Base-by-base conservation (phyloP, 2,797 vertebrate genomes). In the Cossypha polioptera region DNA sequence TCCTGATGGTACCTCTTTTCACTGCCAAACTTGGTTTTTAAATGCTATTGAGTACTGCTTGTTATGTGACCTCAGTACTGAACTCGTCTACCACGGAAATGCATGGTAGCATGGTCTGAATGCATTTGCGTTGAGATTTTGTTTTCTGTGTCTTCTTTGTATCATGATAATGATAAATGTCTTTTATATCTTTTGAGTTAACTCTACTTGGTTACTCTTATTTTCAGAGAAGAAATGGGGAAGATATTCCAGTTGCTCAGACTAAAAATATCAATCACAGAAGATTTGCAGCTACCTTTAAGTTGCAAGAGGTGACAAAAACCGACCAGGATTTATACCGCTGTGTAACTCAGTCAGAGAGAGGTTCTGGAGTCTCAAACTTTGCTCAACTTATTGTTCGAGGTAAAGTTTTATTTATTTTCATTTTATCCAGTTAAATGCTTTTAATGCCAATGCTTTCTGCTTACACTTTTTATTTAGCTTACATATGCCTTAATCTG, bases 211-310 rank as follows among this genome's bases (percentile, higher is more conserved):
- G 2, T 84, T 92, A 63, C 51, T 96, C 80, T 95, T 97, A 9
- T 90, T 97, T 97, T 75, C 96, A 99, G 99, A 99, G 98, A 96
- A 98, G 98, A 83, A 99, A 99, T 42, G 99, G 99, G 77, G 99
- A 99, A 97, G 99, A 99, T 95, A 99, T 99, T 88, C 99, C 99
- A 2, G 99, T 99, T 90, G 98, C 99, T 78, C 98, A 98, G 97
- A 99, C 98, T 58, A 99, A 99, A 97, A 99, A 99, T 97, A 99
- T 99, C 96, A 99, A 99, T 98, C 99, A 99, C 96, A 98, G 99
- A 97, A 98, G 99, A 90, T 99, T 99, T 92, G 99, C 99, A 12
- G 99, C 99, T 85, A 98, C 99, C 33, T 99, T 99, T 96, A 98
- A 98, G 83, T 98, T 99, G 92, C 99, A 98, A 84, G 99, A 99